phyloP scores from a whole-genome alignment of 1,140 invertebrate species.

The Geopemphigus sp. region DNA sequence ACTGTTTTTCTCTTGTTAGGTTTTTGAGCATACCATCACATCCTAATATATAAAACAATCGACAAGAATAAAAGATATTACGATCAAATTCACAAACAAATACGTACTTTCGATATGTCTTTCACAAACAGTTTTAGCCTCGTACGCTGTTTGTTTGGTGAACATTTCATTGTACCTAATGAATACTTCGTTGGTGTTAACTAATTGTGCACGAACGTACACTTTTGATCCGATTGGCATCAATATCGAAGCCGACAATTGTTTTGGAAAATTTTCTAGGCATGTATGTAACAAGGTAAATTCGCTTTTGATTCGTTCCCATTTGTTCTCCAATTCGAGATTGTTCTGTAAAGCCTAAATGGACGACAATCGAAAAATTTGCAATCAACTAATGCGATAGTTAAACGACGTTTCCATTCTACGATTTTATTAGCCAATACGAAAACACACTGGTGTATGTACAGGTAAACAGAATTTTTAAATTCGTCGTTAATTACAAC shows the following conservation, averaged over 20 bases:
- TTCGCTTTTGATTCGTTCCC: slow-evolving; percentile 51
- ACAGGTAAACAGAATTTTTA: no score
- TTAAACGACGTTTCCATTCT: no score
- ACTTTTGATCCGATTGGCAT: slow-evolving; percentile 67
- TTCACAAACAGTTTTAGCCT: slow-evolving; percentile 64
- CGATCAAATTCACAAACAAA: background rate
- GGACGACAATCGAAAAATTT: background rate
- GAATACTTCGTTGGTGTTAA: slow-evolving; percentile 72
- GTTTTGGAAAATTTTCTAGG: slow-evolving; percentile 49
- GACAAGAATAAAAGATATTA: background rate
- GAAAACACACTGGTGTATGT: no score
- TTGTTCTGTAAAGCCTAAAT: slow-evolving; percentile 21
- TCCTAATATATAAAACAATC: slow-evolving; percentile 52
- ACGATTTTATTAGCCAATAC: no score
- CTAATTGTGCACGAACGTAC: slow-evolving; percentile 67
- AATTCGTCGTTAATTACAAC: no score
- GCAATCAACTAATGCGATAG: no score
- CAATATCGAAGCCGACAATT: slow-evolving; percentile 58
- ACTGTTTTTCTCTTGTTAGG: slow-evolving; percentile 58
- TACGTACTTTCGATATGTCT: slow-evolving; percentile 63
- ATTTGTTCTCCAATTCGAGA: slow-evolving; percentile 21
- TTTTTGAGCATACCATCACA: slow-evolving; percentile 59
- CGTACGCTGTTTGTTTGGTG: slow-evolving; percentile 65
- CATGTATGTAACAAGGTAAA: slow-evolving; percentile 49
- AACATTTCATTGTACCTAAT: slow-evolving; percentile 71